Base-by-base conservation (phyloP, 2,888 invertebrate species). In the Folsomia manolachei region DNA sequence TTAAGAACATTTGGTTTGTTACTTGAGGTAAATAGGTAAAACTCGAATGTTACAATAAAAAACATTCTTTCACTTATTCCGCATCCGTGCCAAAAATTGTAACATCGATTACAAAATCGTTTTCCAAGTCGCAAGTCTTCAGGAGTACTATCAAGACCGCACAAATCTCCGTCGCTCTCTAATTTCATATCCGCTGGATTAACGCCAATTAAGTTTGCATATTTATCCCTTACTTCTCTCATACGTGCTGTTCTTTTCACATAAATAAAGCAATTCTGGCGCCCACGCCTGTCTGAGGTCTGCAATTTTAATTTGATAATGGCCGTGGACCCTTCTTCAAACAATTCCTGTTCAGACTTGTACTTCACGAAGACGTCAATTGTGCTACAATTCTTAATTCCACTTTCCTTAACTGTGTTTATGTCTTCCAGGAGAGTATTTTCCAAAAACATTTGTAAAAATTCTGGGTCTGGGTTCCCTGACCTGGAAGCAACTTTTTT, bases 281-380 rank as follows among this genome's bases (percentile, higher is more conserved):
- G 64, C 2, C 64, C 64, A 14, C 64, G 27, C 18, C 64, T 26
- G 19, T 64, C 64, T 9, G 7, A 4, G 2, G 64, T 64, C 27
- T 64, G 64, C 26, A 64, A n/a, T 64, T 64, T 64, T 4, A 64
- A 64, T 19, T 56, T 7, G 4, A 56, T 7, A n/a, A 56, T 19
- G 4, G 56, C 19, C n/a, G 4, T 19, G 4, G 56, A 56, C n/a
- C 19, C 56, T 56, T 18, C 21, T 14, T 56, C 19, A 56, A 19
- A 21, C 21, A 56, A 19, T 19, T 56, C 56, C n/a, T 56, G 56
- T 4, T 19, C 18, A 19, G 56, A 14, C n/a, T 56, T 56, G 11
- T 56, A 7, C 18, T 14, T 4, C 21, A 56, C n/a, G 21, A 56
- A 56, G 11, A 7, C 56, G 56, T 56, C 56, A 19, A 56, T 18